Conservation (phyloP, 2,797 vertebrate species). For the Zalophus californianus region DNA sequence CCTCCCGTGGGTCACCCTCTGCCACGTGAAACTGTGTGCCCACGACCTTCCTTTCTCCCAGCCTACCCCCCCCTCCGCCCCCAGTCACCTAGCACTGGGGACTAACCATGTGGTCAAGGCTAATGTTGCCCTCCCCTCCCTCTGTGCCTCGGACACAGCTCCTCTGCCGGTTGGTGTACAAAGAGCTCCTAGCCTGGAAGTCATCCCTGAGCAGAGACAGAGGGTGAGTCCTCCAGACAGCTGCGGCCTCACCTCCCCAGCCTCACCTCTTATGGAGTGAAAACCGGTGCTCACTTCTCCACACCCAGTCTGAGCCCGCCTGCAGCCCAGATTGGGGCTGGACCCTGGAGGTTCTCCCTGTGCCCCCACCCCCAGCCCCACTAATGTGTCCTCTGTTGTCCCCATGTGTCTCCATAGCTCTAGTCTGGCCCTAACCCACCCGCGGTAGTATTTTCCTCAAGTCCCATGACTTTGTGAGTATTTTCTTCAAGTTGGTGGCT, state of each 20-base stretch:
- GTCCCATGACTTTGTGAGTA: constrained; percentile 88
- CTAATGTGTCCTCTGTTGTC: constrained; percentile 77
- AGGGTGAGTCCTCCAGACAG: constrained; percentile 87
- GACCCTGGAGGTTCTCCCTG: not conserved
- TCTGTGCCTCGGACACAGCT: constrained; percentile 88
- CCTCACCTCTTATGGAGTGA: not conserved
- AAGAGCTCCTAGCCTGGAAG: constrained; percentile 93
- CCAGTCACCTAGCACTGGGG: not conserved
- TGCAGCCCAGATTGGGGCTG: not conserved
- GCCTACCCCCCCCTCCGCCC: accelerated
- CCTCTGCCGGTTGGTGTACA: constrained; percentile 94
- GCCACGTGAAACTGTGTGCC: not conserved
- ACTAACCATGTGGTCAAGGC: not conserved
- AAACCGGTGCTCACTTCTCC: not conserved
- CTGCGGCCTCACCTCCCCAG: not conserved
- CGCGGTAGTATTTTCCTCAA: constrained; percentile 81
- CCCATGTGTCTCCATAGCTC: constrained; percentile 86
- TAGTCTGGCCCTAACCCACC: constrained; percentile 87
- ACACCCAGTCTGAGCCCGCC: not conserved
- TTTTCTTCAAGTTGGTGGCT: constrained; percentile 10
- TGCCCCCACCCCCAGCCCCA: accelerated
- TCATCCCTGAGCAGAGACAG: constrained; percentile 83
- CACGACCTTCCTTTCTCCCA: not conserved
- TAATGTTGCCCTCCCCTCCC: not conserved
- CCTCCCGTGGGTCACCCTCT: not conserved